A percentile compares a stretch with the other conserved stretches of the same genome.
Conservation (phyloP, 2,888 invertebrate genomes). For the Drosophila mayaguana region DNA sequence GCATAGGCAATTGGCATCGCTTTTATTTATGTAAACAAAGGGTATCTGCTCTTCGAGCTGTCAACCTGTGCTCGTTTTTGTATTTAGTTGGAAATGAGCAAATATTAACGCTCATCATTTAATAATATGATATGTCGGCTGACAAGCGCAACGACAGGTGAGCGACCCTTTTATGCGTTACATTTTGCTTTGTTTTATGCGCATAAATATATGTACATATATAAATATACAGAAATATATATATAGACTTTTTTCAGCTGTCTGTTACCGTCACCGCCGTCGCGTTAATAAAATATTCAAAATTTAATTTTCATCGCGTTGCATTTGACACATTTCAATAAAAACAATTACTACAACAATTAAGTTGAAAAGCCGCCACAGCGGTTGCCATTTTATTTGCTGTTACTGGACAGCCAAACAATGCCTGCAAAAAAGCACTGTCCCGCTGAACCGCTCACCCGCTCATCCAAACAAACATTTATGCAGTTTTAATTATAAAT, state of each 20-base stretch:
- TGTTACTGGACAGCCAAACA: constrained; percentile 38
- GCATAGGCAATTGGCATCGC: too few species aligned
- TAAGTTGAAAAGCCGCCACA: constrained; percentile 58
- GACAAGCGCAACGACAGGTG: constrained; percentile 57
- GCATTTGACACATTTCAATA: constrained; percentile 70
- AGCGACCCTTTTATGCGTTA: constrained; percentile 38
- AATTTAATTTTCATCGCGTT: constrained; percentile 66
- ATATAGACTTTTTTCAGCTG: background rate
- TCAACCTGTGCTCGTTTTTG: background rate
- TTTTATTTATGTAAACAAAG: too few species aligned
- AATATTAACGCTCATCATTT: constrained; percentile 57
- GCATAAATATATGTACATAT: background rate
- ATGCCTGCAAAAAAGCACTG: constrained; percentile 18
- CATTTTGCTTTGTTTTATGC: constrained; percentile 27
- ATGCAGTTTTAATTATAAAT: constrained; percentile 69
- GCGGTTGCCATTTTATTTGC: constrained; percentile 45
- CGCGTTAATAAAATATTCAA: constrained; percentile 64
- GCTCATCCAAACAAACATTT: constrained; percentile 45
- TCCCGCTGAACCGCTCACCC: too few species aligned
- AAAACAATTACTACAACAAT: constrained; percentile 67
- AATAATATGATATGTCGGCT: constrained; percentile 56
- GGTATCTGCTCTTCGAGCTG: background rate
- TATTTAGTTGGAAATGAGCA: constrained; percentile 28
- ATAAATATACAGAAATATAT: background rate
- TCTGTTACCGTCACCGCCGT: constrained; percentile 22